Evolutionary conservation across 2,888 invertebrate genomes (phyloP).

Genomic region (Druceiella hillmani): DNA sequence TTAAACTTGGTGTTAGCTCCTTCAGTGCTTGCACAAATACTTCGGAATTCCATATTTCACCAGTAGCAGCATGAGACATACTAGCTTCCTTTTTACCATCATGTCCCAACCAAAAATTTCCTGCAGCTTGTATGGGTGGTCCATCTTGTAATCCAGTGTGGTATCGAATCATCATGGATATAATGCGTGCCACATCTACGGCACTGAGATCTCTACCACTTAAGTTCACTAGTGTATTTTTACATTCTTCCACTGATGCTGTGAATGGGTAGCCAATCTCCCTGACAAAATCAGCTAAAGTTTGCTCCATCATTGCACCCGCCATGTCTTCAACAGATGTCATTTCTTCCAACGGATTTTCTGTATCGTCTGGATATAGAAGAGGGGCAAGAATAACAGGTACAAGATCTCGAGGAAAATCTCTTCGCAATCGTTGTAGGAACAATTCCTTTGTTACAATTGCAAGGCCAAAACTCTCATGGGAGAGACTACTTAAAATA

Average conservation of each 20-base stretch:
- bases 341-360: constrained; percentile 59
- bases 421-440: constrained; percentile 72
- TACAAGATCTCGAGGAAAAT: constrained; percentile 83
- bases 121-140: constrained; percentile 63
- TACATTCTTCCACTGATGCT: constrained; percentile 79
- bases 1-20: constrained; percentile 78
- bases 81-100: constrained; percentile 52
- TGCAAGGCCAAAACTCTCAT: constrained; percentile 61
- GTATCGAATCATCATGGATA: constrained; percentile 83
- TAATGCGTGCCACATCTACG: constrained; percentile 75
- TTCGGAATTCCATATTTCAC: constrained; percentile 87
- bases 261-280: constrained; percentile 93
- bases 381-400: constrained; percentile 87
- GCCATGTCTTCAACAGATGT: constrained; percentile 58
- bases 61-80: constrained; percentile 33
- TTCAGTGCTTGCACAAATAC: constrained; percentile 89
- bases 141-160: constrained; percentile 59
- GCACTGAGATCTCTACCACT: constrained; percentile 79
- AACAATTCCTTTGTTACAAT: constrained; percentile 75
- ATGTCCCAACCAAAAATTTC: constrained; percentile 56
- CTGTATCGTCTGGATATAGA: constrained; percentile 74
- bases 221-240: constrained; percentile 75
- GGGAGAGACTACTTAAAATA: constrained; percentile 60
- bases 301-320: constrained; percentile 63
- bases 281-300: constrained; percentile 81